phyloP scores from a whole-genome alignment of 2,797 vertebrate genomes.

The Sciurus carolinensis region DNA sequence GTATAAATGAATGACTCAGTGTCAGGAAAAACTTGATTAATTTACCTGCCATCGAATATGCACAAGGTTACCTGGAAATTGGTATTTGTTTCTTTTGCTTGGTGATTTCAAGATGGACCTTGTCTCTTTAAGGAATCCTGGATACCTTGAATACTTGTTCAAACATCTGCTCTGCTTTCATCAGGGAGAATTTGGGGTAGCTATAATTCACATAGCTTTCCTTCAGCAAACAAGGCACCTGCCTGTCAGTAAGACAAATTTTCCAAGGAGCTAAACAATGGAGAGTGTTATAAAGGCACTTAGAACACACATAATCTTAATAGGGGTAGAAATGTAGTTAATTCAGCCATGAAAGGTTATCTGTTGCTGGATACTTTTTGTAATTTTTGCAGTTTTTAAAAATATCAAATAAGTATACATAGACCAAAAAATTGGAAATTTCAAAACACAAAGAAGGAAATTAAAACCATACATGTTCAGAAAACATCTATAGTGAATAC shows the following conservation, averaged over 20 bases:
- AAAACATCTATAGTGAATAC: neutral
- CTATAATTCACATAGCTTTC: constrained; percentile 62
- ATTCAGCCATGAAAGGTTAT: neutral
- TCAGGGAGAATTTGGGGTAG: neutral
- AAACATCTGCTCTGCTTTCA: constrained; percentile 79
- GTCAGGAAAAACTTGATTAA: constrained; percentile 79
- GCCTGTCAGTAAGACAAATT: constrained; percentile 73
- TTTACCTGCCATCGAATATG: constrained; percentile 77
- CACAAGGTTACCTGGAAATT: constrained; percentile 81
- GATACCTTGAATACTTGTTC: constrained; percentile 78
- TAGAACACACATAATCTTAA: neutral
- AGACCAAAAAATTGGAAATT: neutral
- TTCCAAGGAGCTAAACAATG: constrained; percentile 58
- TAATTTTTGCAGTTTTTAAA: neutral
- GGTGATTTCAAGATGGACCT: constrained; percentile 85
- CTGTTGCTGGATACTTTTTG: constrained; percentile 21
- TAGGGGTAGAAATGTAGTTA: neutral
- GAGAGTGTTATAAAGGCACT: constrained; percentile 37
- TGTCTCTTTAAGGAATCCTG: constrained; percentile 66
- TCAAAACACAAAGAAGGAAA: constrained; percentile 29
- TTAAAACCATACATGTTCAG: neutral
- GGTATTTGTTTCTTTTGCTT: constrained; percentile 76
- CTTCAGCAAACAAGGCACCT: constrained; percentile 68
- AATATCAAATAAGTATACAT: neutral
- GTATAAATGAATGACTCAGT: constrained; percentile 35